A percentile compares a stretch with the other conserved stretches of the same genome.
Evolutionary conservation across 2,888 invertebrate genomes (phyloP).

Genomic region (Chrysolina oricalcia): DNA sequence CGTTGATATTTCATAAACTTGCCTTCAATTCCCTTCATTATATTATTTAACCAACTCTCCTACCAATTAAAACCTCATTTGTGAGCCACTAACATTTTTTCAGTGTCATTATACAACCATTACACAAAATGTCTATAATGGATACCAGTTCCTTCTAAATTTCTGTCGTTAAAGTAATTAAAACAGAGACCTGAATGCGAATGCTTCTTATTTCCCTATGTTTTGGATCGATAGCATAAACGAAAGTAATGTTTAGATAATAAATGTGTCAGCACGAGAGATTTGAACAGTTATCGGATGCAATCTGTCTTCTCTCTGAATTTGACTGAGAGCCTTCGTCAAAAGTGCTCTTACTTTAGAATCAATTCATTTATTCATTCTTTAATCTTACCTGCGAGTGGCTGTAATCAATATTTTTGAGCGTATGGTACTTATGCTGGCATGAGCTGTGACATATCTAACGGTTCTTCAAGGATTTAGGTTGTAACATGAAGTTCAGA

Average conservation of each 20-base stretch:
- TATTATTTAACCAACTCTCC: constrained; percentile 1
- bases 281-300: background rate
- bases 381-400: no score
- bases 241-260: constrained; percentile 28
- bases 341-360: no score
- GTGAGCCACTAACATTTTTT: background rate
- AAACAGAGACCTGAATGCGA: constrained; percentile 7
- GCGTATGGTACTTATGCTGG: no score
- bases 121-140: constrained; percentile 15
- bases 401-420: no score
- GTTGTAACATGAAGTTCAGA: no score
- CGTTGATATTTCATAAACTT: constrained; percentile 3
- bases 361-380: no score
- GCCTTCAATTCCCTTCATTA: constrained; percentile 4
- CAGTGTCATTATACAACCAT: constrained; percentile 2
- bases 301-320: background rate
- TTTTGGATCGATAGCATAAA: constrained; percentile 6
- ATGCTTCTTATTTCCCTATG: constrained; percentile 5
- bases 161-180: constrained; percentile 23
- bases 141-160: constrained; percentile 20
- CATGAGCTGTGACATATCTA: no score
- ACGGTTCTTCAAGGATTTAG: no score
- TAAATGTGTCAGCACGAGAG: constrained; percentile 24
- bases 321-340: background rate
- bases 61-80: constrained; percentile 21